Percentiles rank a stretch among this genome's conserved stretches.
Evolutionary conservation across 2,888 invertebrate genomes (phyloP).

Genomic region (Acleris cristana): DNA sequence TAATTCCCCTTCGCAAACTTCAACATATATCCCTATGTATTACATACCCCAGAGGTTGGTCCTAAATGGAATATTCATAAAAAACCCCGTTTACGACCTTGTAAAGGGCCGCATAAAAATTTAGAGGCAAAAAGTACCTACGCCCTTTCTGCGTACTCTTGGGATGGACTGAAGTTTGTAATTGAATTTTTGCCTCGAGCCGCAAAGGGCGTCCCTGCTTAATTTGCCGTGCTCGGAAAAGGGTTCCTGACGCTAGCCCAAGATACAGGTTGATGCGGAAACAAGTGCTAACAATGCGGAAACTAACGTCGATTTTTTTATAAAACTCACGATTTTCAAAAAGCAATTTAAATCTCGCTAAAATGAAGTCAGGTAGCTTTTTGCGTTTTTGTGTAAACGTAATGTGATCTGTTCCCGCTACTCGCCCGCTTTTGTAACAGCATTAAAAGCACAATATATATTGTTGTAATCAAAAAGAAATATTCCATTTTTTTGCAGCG

Average conservation of each 20-base stretch:
- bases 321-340: neutral
- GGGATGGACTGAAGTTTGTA: conserved; percentile 81
- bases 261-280: conserved; percentile 36
- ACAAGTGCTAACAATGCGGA: neutral
- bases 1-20: conserved; percentile 34
- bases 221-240: conserved; percentile 77
- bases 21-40: conserved; percentile 33
- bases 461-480: conserved; percentile 84
- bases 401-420: conserved; percentile 25
- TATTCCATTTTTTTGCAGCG: conserved; percentile 74
- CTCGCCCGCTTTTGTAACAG: conserved; percentile 37
- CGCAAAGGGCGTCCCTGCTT: conserved; percentile 80
- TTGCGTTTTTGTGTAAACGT: neutral
- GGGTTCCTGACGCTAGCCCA: conserved; percentile 61
- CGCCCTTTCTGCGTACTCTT: conserved; percentile 77
- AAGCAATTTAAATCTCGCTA: neutral
- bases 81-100: conserved; percentile 79
- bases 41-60: conserved; percentile 58
- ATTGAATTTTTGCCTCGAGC: conserved; percentile 83
- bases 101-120: conserved; percentile 81
- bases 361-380: neutral
- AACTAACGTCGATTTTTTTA: neutral
- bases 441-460: conserved; percentile 74
- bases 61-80: conserved; percentile 81
- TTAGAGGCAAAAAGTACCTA: conserved; percentile 73